These are phyloP conservation scores for Drosophila dunni DNA, from an alignment of 1,140 invertebrate genomes.

Conservation along the genomic window DNA sequence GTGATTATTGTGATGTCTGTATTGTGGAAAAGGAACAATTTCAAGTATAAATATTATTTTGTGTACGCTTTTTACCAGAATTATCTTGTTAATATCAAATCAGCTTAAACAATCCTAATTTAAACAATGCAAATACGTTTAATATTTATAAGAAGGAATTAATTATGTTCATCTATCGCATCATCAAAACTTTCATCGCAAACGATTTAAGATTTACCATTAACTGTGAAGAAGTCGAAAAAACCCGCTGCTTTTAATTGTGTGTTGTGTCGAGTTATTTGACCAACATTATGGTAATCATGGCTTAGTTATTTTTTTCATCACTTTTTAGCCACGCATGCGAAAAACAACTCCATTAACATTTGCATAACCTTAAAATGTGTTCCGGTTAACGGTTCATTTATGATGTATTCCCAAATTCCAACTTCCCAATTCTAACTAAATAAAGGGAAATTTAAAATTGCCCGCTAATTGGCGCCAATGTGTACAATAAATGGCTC, in stretches of 20 bases:
- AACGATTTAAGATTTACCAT: slow-evolving; percentile 56
- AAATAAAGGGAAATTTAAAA: background rate
- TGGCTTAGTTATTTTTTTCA: slow-evolving; percentile 58
- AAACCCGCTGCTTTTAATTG: slow-evolving; percentile 63
- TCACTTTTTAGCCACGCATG: slow-evolving; percentile 65
- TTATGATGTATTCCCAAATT: background rate
- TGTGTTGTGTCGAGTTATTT: slow-evolving; percentile 66
- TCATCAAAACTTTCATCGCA: slow-evolving; percentile 65
- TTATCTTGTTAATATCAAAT: no score
- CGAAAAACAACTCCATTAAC: slow-evolving; percentile 7
- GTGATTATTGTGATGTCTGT: background rate
- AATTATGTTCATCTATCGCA: slow-evolving; percentile 67
- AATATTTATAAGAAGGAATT: slow-evolving; percentile 44
- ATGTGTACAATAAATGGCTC: background rate
- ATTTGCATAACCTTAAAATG: no score
- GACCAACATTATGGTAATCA: slow-evolving; percentile 65
- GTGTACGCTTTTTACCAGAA: background rate
- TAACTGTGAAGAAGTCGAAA: slow-evolving; percentile 45
- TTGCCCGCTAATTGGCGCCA: background rate
- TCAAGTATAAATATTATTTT: slow-evolving; percentile 11
- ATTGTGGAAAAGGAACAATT: background rate
- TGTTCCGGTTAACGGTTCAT: background rate
- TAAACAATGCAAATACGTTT: slow-evolving; percentile 5
- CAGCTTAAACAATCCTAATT: background rate
- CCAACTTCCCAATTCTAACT: no score